Evolutionary conservation across 1,140 invertebrate genomes (phyloP).

Genomic region (Lepidotrigona ventralis): DNA sequence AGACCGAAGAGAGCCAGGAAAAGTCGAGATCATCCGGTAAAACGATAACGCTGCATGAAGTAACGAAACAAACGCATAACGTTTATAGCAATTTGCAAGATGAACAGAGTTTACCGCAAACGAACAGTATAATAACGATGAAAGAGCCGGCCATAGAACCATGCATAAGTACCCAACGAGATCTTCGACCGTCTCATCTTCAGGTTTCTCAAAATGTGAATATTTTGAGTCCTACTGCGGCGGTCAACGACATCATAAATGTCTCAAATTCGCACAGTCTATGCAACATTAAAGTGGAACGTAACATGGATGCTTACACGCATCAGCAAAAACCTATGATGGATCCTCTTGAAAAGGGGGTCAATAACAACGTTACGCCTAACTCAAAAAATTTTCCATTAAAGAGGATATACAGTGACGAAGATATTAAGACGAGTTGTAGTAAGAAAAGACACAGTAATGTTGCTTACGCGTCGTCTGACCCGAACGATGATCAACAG

Average conservation of each 20-base stretch:
- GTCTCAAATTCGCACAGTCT: not conserved
- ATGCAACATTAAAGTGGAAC: constrained; percentile 31
- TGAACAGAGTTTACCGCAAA: not conserved
- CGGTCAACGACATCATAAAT: not conserved
- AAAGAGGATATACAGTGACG: constrained; percentile 57
- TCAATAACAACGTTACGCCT: constrained; percentile 12
- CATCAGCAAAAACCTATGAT: not conserved
- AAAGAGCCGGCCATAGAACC: not conserved
- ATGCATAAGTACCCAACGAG: not conserved
- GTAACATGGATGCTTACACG: constrained; percentile 2
- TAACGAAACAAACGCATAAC: not conserved
- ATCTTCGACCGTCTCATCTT: not conserved
- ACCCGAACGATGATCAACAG: constrained; percentile 17
- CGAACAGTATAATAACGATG: not conserved
- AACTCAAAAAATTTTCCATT: constrained; percentile 4
- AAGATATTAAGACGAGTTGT: constrained; percentile 25
- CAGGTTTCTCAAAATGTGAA: not conserved
- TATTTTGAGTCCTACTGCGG: not conserved
- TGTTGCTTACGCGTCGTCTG: constrained; percentile 2
- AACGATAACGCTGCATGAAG: constrained; percentile 5
- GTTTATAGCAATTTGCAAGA: not conserved
- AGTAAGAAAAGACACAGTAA: constrained; percentile 49
- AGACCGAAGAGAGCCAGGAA: not conserved
- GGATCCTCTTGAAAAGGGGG: constrained; percentile 20
- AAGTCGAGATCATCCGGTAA: not conserved